Base-by-base conservation (phyloP, 2,113 vertebrate genomes). In the Pomatorhinus ruficollis region DNA sequence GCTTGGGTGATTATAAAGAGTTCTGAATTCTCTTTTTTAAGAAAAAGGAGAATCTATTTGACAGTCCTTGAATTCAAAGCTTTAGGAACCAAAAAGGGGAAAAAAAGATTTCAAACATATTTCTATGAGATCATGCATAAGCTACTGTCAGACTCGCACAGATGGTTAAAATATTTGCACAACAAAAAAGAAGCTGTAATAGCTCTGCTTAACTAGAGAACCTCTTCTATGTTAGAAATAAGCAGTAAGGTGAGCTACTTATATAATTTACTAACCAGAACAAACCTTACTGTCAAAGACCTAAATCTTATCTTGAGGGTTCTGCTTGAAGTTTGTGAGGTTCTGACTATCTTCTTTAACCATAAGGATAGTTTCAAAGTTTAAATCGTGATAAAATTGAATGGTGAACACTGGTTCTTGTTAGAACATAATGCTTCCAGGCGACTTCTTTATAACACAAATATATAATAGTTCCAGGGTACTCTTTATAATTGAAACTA, bases 281-380 rank as follows among this genome's bases (percentile, higher is more conserved):
- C 23, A 87, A 77, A 27, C 40, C 12, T 79, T 30, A 50, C 40
- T 90, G 75, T 57, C 50, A 68, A 87, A 84, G 53, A 44, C 57
- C 84, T 89, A 69, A 95, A 68, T 87, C 70, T 86, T 85, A 66
- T 63, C 88, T 84, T 77, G 50, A 85, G 42, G 23, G 21, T 57
- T 85, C 50, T 85, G 4, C 44, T 91, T 87, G 40, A 95, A 77
- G 74, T 69, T 42, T 91, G 20, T 50, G 57, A 68, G 20, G 18
- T 91, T 75, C 78, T 85, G 53, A 76, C 53, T 83, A 92, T 92
- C 64, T 89, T 89, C 81, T 93, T 95, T 92, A 94, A 94, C 63
- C 47, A 61, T 78, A 93, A n/a, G 53, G 66, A 76, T 39, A 70
- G 49, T 89, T 91, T 54, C 45, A 69, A 83, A 91, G 63, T 66